These are phyloP conservation scores for Protomyctophum bolini DNA, from an alignment of 2,113 vertebrate species.

Conservation along the genomic window DNA sequence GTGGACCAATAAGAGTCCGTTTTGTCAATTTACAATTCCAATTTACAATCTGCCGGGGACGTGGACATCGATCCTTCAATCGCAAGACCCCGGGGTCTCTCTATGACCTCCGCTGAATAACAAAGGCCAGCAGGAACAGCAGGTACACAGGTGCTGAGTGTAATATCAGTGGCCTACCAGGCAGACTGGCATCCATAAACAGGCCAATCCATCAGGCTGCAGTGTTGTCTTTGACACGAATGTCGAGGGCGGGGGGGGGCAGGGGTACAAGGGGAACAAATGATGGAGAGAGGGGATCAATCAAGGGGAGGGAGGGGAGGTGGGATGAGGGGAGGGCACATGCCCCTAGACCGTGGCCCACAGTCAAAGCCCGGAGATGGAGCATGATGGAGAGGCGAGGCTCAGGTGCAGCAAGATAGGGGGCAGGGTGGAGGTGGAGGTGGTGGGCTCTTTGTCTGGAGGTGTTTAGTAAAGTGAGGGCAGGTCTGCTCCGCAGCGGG, in stretches of 20 bases:
- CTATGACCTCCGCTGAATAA: constrained; percentile 66
- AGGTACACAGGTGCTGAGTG: constrained; percentile 78
- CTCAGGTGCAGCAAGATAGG: constrained; percentile 73
- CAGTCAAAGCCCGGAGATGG: constrained; percentile 68
- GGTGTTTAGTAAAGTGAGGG: constrained; percentile 61
- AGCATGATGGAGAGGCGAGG: constrained; percentile 77
- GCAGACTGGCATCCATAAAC: constrained; percentile 77
- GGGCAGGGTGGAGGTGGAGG: background rate
- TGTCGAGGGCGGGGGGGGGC: constrained; percentile 62
- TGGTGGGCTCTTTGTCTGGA: constrained; percentile 64
- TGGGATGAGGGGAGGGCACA: constrained; percentile 38
- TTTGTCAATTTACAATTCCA: constrained; percentile 59
- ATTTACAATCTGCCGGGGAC: constrained; percentile 37
- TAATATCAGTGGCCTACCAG: constrained; percentile 77
- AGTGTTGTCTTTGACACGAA: constrained; percentile 70
- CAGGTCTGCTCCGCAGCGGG: constrained; percentile 45
- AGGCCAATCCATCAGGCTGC: constrained; percentile 79
- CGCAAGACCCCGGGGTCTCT: constrained; percentile 29
- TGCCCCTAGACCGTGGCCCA: constrained; percentile 63
- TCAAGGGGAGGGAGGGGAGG: constrained; percentile 71
- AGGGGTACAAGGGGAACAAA: constrained; percentile 68
- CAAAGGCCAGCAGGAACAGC: constrained; percentile 63
- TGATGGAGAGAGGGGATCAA: constrained; percentile 79
- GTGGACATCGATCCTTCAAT: constrained; percentile 70
- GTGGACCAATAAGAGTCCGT: constrained; percentile 9